A percentile compares a stretch with the other conserved stretches of the same genome.
These are phyloP conservation scores for Papilio machaon DNA, from an alignment of 1,140 invertebrate species.

Conservation along the genomic window DNA sequence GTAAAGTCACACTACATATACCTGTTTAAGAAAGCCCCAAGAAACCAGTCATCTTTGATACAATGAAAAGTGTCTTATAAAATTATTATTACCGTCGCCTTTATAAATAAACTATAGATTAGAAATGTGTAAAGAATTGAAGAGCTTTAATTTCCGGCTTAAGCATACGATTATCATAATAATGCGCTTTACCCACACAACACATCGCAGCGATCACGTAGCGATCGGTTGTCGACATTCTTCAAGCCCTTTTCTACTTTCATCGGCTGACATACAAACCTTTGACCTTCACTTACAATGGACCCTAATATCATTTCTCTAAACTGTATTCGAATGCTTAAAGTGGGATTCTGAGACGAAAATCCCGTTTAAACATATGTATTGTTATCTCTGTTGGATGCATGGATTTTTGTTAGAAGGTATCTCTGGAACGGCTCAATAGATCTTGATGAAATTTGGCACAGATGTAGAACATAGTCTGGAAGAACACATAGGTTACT, in stretches of 20 bases:
- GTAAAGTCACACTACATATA: not conserved
- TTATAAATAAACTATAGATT: not conserved
- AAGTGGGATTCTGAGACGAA: too few species aligned
- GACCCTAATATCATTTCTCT: constrained; percentile 7
- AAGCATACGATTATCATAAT: constrained; percentile 13
- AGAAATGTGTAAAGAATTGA: not conserved
- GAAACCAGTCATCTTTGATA: not conserved
- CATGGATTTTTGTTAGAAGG: too few species aligned
- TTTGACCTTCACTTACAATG: constrained; percentile 43
- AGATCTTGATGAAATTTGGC: too few species aligned
- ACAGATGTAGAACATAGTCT: too few species aligned
- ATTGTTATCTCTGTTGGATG: too few species aligned
- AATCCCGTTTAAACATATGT: too few species aligned
- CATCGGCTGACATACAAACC: constrained; percentile 47
- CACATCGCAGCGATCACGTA: not conserved
- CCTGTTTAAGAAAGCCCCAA: not conserved
- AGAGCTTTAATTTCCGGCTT: constrained; percentile 16
- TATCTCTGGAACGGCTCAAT: too few species aligned
- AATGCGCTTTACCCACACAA: not conserved
- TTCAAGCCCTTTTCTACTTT: constrained; percentile 43
- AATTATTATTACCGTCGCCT: not conserved
- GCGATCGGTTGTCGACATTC: constrained; percentile 22
- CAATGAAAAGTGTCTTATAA: not conserved
- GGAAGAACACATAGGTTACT: too few species aligned
- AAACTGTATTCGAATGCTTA: not conserved